Evolutionary conservation across 2,888 invertebrate genomes (phyloP).

Genomic region (Euspilapteryx auroguttella): DNA sequence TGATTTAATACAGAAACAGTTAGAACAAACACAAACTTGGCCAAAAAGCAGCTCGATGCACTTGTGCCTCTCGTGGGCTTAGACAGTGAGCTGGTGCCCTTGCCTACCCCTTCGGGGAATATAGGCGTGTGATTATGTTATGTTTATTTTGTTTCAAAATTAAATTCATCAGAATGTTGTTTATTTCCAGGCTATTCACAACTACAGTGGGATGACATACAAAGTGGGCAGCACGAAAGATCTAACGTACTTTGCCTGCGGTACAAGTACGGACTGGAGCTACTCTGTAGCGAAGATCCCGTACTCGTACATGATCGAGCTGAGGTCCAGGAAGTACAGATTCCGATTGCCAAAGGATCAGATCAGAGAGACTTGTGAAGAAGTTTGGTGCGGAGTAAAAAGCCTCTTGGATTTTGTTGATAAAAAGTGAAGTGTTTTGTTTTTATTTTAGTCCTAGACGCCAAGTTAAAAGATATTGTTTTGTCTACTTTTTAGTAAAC

Average conservation of each 20-base stretch:
- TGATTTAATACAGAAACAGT: no score
- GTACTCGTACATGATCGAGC: constrained; percentile 44
- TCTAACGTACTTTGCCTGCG: constrained; percentile 41
- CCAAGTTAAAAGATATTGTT: no score
- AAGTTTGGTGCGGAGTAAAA: constrained; percentile 32
- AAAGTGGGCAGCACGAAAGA: constrained; percentile 47
- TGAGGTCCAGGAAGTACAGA: constrained; percentile 30
- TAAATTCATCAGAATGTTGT: no score
- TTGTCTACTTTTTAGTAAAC: no score
- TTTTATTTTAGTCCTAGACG: constrained; percentile 6
- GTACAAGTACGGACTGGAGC: constrained; percentile 49
- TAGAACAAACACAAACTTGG: no score
- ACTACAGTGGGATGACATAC: constrained; percentile 32
- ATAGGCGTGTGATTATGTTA: no score
- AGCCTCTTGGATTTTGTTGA: constrained; percentile 38
- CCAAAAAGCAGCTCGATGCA: no score
- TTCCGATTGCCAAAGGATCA: constrained; percentile 37
- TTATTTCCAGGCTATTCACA: constrained; percentile 39
- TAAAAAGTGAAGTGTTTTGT: constrained; percentile 1
- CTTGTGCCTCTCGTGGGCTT: no score
- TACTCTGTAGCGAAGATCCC: constrained; percentile 43
- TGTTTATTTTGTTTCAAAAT: no score
- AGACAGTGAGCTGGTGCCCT: no score
- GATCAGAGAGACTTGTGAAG: constrained; percentile 31
- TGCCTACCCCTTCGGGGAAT: no score